Conservation (phyloP, 2,888 invertebrate genomes). For the Phalera bucephala region DNA sequence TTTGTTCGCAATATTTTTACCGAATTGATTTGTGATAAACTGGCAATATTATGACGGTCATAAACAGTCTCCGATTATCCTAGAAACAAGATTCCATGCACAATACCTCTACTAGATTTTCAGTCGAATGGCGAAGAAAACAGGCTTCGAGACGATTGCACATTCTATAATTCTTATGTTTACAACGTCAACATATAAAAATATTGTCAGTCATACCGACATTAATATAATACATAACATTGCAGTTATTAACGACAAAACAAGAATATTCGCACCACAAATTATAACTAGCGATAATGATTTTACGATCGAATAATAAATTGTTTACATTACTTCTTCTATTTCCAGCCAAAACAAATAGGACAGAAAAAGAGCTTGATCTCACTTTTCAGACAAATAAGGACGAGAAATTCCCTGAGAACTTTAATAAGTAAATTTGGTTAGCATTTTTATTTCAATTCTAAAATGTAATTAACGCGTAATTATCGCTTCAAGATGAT, state of each 20-base stretch:
- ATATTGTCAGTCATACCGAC: constrained; percentile 20
- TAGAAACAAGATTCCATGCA: background rate
- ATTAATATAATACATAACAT: constrained; percentile 21
- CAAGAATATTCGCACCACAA: constrained; percentile 19
- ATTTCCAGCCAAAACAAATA: constrained; percentile 4
- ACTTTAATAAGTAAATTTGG: background rate
- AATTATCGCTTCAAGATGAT: background rate
- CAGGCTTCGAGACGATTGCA: background rate
- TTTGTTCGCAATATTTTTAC: constrained; percentile 10
- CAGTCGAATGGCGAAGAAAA: background rate
- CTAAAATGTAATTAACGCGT: constrained; percentile 4
- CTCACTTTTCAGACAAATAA: too few species aligned
- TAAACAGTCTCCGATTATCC: constrained; percentile 12
- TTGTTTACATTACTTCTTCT: constrained; percentile 9
- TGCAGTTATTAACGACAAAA: constrained; percentile 10
- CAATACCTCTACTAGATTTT: background rate
- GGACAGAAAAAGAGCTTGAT: too few species aligned
- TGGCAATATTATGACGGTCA: constrained; percentile 2
- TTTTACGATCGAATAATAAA: constrained; percentile 7
- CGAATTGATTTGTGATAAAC: constrained; percentile 3
- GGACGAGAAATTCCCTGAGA: too few species aligned
- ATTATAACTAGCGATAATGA: constrained; percentile 12
- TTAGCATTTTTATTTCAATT: background rate
- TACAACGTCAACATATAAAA: constrained; percentile 10
- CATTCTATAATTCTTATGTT: background rate